Evolutionary conservation across 2,113 vertebrate genomes (phyloP), one percentile per base, ranked within the genome.

Genomic region (Cololabis saira): DNA sequence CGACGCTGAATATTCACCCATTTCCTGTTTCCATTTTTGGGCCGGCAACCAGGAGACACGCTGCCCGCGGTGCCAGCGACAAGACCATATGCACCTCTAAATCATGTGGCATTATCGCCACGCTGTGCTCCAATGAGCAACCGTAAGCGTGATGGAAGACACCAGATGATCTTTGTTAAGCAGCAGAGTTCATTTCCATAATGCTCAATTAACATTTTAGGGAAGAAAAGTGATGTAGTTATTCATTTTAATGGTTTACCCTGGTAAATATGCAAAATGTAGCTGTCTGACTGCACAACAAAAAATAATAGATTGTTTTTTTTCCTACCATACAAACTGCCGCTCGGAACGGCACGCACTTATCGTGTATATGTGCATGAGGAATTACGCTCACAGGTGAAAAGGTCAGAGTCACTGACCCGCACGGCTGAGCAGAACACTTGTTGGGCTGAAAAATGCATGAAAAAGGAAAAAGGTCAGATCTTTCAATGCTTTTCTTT

Each of bases 41-140:
- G 78, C 53, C 1, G 0, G 11, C 17, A 24, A 75, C 72, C 75
- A 81, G 61, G 70, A 70, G 71, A 78, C 11, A 33, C 21, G 64
- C 53, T 43, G 44, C 72, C 74, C 61, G 13, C 6, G 1, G 75
- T 0, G 66, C 43, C 37, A 17, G 44, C 18, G 54, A 80, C 24
- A 9, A 54, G 77, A 71, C 80, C 87, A 87, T 87, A 84, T 87
- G 86, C 61, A 83, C 70, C 80, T 65, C 81, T 87, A 86, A 88
- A 87, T 87, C 86, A 84, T 76, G 72, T 41, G 51, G 71, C 62
- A 74, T 77, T 72, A 74, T 80, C 81, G 27, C 67, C 84, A 57
- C 7, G 81, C 79, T 75, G 83, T 57, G 82, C 83, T 78, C 67
- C 81, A 59, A 72, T 61, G 66, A 78, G 69, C 81, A 66, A 61